Conservation (phyloP, 2,888 invertebrate species). For the Hirtodrosophila cameraria region DNA sequence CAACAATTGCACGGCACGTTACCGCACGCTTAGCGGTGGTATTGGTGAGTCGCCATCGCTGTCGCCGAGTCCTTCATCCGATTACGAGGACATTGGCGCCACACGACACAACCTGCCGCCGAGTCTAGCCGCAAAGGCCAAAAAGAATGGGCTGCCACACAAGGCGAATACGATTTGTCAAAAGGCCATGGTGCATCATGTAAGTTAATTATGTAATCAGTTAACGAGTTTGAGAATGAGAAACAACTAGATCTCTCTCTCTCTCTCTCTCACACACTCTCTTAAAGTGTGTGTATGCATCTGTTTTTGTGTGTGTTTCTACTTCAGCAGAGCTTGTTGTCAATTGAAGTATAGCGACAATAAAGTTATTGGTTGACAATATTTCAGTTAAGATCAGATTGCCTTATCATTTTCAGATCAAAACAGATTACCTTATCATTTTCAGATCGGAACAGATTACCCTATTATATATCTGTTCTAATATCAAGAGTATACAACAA, state of each 20-base stretch:
- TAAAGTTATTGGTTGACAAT: no score
- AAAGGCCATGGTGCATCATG: constrained; percentile 88
- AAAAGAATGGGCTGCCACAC: constrained; percentile 83
- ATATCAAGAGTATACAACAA: no score
- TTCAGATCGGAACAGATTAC: no score
- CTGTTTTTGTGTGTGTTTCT: constrained; percentile 2
- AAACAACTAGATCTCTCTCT: no score
- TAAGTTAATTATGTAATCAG: constrained; percentile 84
- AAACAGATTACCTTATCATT: no score
- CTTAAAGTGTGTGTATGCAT: constrained; percentile 4
- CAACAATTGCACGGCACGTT: constrained; percentile 84
- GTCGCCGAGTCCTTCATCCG: constrained; percentile 88
- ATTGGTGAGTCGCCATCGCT: constrained; percentile 85
- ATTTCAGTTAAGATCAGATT: no score
- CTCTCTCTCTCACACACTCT: no score
- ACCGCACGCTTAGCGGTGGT: constrained; percentile 85
- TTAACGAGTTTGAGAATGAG: neutral
- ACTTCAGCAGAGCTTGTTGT: no score
- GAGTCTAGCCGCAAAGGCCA: constrained; percentile 81
- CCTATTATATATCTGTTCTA: no score
- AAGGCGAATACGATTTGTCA: constrained; percentile 85
- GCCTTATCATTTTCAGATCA: no score
- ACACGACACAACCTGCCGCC: constrained; percentile 81
- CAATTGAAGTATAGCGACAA: no score
- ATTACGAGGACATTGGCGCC: constrained; percentile 89